phyloP scores from a whole-genome alignment of 92 coral and sea anemone genomes.

The Paramuricea clavata region DNA sequence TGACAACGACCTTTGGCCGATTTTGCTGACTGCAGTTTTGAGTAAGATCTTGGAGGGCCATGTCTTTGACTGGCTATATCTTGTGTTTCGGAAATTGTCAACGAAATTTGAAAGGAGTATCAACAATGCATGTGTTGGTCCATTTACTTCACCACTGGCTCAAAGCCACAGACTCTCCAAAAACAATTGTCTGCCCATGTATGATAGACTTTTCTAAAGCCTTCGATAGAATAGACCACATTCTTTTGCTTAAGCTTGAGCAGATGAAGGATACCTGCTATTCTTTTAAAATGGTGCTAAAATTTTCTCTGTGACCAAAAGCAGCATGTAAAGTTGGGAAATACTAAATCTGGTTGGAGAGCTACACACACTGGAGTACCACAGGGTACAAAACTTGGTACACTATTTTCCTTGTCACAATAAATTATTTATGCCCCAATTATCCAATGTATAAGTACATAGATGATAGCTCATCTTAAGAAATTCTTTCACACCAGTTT shows the following conservation, averaged over 20 bases:
- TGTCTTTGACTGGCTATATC: conserved; percentile 31
- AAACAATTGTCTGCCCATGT: conserved; percentile 61
- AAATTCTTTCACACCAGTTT: conserved; percentile 29
- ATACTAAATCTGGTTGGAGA: conserved; percentile 45
- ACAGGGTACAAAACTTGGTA: conserved; percentile 60
- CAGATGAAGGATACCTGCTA: conserved; percentile 46
- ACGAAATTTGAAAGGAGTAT: conserved; percentile 27
- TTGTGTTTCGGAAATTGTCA: conserved; percentile 27
- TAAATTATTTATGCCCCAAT: conserved; percentile 39
- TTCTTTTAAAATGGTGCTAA: conserved; percentile 72
- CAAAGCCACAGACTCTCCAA: conserved; percentile 48
- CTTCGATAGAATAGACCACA: conserved; percentile 60
- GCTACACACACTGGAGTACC: conserved; percentile 62
- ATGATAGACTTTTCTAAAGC: conserved; percentile 73
- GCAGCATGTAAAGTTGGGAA: conserved; percentile 56
- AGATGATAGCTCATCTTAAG: conserved; percentile 54
- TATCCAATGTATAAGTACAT: conserved; percentile 53
- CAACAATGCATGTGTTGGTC: conserved; percentile 30
- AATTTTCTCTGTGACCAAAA: conserved; percentile 61
- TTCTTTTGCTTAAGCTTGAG: conserved; percentile 56
- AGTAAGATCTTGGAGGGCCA: conserved; percentile 21
- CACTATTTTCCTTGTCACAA: conserved; percentile 63
- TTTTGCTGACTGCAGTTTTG: conserved; percentile 56
- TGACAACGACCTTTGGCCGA: conserved; percentile 67
- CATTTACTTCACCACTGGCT: conserved; percentile 42